Evolutionary conservation across 1,140 invertebrate genomes (phyloP).

Genomic region (Mylabris phalerata): DNA sequence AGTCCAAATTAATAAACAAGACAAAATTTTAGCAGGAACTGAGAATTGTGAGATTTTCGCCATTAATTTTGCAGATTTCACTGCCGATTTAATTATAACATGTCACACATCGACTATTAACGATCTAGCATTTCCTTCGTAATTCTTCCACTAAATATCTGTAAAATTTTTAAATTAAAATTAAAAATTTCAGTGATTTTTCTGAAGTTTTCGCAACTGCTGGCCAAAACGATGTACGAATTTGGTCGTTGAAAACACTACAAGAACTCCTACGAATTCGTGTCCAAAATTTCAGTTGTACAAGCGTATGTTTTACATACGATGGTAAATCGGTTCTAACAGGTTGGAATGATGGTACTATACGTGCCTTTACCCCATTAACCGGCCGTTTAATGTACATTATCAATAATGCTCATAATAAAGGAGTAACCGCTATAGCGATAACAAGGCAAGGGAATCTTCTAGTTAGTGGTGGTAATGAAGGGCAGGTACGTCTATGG

Average conservation of each 20-base stretch:
- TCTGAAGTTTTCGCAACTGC: slow-evolving; percentile 80
- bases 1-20: slow-evolving; percentile 40
- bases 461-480: slow-evolving; percentile 79
- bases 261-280: slow-evolving; percentile 76
- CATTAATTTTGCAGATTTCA: slow-evolving; percentile 64
- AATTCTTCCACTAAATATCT: not conserved
- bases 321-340: slow-evolving; percentile 71
- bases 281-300: slow-evolving; percentile 80
- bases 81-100: slow-evolving; percentile 64
- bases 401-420: slow-evolving; percentile 80
- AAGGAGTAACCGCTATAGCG: slow-evolving; percentile 73
- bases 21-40: slow-evolving; percentile 65
- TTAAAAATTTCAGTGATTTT: slow-evolving; percentile 50
- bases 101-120: slow-evolving; percentile 76
- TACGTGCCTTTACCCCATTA: slow-evolving; percentile 75
- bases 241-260: slow-evolving; percentile 71
- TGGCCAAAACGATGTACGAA: slow-evolving; percentile 72
- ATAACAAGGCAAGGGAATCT: slow-evolving; percentile 62
- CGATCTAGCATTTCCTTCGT: slow-evolving; percentile 68
- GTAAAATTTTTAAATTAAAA: not conserved
- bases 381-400: slow-evolving; percentile 71
- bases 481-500: slow-evolving; percentile 79
- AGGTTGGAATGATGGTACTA: slow-evolving; percentile 84
- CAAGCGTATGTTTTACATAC: slow-evolving; percentile 64
- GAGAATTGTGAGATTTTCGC: slow-evolving; percentile 74